These are phyloP conservation scores for Semnornis frantzii DNA, from an alignment of 2,113 vertebrate genomes.

Conservation along the genomic window DNA sequence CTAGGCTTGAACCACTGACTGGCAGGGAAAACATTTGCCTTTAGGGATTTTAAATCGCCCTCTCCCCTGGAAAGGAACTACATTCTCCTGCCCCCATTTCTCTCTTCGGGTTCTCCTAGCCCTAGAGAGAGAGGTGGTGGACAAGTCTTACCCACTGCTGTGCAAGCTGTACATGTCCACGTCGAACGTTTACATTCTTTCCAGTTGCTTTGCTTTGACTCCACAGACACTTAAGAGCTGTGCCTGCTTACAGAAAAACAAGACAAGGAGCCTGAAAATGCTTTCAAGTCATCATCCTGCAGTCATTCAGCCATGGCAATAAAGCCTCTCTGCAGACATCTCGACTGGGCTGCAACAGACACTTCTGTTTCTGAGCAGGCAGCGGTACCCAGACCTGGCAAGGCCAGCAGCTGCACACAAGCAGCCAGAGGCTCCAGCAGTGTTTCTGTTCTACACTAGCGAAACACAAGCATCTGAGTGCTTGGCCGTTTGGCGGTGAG, in stretches of 20 bases:
- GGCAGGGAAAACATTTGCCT: background rate
- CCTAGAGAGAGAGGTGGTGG: background rate
- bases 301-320: too few species aligned
- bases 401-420: background rate
- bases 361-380: background rate
- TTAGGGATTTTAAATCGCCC: background rate
- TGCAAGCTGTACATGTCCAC: background rate
- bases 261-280: background rate
- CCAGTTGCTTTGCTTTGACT: background rate
- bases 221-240: background rate
- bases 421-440: background rate
- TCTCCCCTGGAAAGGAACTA: background rate
- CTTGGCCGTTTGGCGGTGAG: background rate
- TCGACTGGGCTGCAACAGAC: background rate
- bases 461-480: background rate
- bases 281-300: background rate
- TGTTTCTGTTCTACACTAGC: background rate
- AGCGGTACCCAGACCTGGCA: background rate
- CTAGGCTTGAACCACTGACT: background rate
- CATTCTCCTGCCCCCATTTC: background rate
- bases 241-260: background rate
- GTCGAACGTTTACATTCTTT: background rate
- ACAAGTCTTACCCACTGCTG: rapidly evolving
- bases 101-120: background rate
- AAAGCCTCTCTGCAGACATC: background rate